These are phyloP conservation scores for Drosophila nasuta DNA, from an alignment of 1,140 invertebrate genomes.

Conservation along the genomic window DNA sequence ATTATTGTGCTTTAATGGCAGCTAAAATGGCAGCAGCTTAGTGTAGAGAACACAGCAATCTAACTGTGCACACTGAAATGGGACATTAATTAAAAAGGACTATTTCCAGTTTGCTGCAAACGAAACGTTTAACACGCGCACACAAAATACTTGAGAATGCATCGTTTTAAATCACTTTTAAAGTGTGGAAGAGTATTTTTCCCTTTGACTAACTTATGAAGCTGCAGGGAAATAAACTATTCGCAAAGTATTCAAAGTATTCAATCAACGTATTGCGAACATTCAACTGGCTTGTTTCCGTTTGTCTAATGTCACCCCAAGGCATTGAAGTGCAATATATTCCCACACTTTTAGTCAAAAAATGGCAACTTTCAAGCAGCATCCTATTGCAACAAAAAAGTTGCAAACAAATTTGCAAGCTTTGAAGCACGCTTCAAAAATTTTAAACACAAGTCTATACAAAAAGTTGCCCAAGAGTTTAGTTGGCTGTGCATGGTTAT, in stretches of 20 bases:
- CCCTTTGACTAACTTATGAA: conserved; percentile 2
- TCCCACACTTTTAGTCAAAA: conserved; percentile 32
- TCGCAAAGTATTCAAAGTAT: conserved; percentile 50
- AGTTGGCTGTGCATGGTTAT: background rate
- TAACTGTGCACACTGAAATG: conserved; percentile 33
- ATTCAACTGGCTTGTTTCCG: conserved; percentile 56
- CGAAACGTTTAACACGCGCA: conserved; percentile 25
- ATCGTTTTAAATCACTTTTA: background rate
- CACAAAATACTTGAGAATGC: conserved; percentile 12
- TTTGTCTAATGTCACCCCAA: conserved; percentile 16
- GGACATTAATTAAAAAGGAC: conserved; percentile 69
- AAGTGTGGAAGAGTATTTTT: background rate
- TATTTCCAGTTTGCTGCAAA: conserved; percentile 39
- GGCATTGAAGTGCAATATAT: conserved; percentile 26
- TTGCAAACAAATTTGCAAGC: conserved; percentile 56
- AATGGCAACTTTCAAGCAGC: conserved; percentile 49
- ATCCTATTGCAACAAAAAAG: conserved; percentile 54
- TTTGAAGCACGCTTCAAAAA: conserved; percentile 46
- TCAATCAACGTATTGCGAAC: conserved; percentile 55
- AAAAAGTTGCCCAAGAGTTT: background rate
- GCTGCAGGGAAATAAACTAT: background rate
- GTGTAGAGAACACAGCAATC: conserved; percentile 18
- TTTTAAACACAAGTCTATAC: conserved; percentile 24
- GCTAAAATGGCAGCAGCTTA: conserved; percentile 69
- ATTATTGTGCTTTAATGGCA: conserved; percentile 75